Percentiles rank a stretch among this genome's conserved stretches.
These are phyloP conservation scores for Galemys pyrenaicus DNA, from an alignment of 2,113 vertebrate species.

Conservation along the genomic window DNA sequence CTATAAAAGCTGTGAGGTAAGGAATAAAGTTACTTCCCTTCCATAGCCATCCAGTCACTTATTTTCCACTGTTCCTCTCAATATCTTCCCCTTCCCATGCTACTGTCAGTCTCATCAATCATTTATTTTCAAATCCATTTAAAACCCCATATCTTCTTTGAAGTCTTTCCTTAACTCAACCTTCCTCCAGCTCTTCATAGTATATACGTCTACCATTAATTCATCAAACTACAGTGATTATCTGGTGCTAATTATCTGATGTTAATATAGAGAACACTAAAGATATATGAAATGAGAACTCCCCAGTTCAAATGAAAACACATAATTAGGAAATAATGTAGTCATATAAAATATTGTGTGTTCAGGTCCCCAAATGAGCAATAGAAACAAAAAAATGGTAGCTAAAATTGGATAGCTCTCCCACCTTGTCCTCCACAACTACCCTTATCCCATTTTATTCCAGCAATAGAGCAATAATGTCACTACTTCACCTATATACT, in stretches of 20 bases:
- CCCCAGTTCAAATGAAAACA: constrained; percentile 12
- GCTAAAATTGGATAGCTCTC: not conserved
- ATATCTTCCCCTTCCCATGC: not conserved
- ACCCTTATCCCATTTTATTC: not conserved
- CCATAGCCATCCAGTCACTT: not conserved
- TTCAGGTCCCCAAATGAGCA: not conserved
- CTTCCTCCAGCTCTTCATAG: not conserved
- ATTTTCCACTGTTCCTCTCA: not conserved
- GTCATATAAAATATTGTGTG: not conserved
- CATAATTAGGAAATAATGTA: not conserved
- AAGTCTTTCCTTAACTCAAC: not conserved
- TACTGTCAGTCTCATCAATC: not conserved
- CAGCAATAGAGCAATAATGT: not conserved
- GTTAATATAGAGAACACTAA: not conserved
- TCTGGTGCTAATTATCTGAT: not conserved
- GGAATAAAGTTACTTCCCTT: not conserved
- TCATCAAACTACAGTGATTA: not conserved
- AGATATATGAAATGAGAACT: constrained; percentile 20
- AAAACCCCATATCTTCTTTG: not conserved
- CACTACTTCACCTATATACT: not conserved
- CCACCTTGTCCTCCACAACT: not conserved
- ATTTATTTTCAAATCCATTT: not conserved
- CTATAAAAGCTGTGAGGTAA: not conserved
- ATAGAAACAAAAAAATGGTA: not conserved
- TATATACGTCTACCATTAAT: not conserved